Percentiles rank a stretch among this genome's conserved stretches.
phyloP scores from a whole-genome alignment of 2,888 invertebrate species.

The Eudemis profundana region DNA sequence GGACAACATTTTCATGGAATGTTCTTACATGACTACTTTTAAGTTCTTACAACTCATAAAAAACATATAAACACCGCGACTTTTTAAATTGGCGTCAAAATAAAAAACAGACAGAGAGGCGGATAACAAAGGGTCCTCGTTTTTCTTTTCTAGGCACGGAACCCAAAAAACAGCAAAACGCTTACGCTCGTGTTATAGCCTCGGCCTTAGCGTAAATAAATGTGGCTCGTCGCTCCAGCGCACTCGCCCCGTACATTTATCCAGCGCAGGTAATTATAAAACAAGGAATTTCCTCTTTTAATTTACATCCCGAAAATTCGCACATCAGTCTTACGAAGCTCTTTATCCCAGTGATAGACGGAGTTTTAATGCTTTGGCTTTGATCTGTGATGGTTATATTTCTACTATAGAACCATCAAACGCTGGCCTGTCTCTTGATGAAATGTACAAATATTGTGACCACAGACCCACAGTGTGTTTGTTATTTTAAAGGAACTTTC shows the following conservation, averaged over 20 bases:
- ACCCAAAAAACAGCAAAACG: background rate
- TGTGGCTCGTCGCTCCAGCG: conserved; percentile 16
- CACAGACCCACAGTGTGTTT: no score
- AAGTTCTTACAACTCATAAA: no score
- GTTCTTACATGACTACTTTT: no score
- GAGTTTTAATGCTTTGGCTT: conserved; percentile 15
- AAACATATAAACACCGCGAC: no score
- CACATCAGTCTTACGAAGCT: conserved; percentile 26
- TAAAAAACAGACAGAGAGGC: no score
- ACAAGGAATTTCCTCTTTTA: conserved; percentile 38
- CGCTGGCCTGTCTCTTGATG: no score
- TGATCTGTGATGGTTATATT: background rate
- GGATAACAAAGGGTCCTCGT: no score
- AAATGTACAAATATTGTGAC: no score
- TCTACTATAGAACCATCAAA: background rate
- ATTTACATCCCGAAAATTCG: conserved; percentile 36
- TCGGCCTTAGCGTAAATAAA: conserved; percentile 32
- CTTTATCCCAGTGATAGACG: conserved; percentile 34
- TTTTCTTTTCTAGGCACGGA: no score
- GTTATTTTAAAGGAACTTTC: no score
- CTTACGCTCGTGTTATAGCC: background rate
- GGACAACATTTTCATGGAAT: no score
- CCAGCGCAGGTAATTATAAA: conserved; percentile 40
- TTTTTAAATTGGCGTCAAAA: no score
- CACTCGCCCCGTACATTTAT: conserved; percentile 32